Evolutionary conservation across 2,113 vertebrate species (phyloP), one percentile per base, ranked within the genome.

Genomic region (Chamaea fasciata): DNA sequence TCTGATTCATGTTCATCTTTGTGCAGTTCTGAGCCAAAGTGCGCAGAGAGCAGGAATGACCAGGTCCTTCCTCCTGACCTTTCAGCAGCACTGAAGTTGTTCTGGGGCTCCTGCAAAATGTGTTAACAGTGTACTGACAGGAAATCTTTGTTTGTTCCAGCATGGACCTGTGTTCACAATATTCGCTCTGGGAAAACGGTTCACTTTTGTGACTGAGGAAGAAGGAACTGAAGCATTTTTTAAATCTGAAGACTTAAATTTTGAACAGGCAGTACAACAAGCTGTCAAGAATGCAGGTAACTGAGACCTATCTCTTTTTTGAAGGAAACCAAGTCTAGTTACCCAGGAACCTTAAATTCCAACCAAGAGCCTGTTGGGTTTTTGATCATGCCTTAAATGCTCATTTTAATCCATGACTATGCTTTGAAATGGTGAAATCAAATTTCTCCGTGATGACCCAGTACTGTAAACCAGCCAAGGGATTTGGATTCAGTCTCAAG

Each of bases 161-260:
- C 96, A 98, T 23, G 98, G 98, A 35, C 98, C 98, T 31, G 62
- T 99, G 37, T 99, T 98, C 97, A 99, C 98, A 20, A 50, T 99
- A 69, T 87, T 97, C 2, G 97, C 97, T 41, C 59, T 98, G 86
- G 98, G 98, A 30, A 98, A 98, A 47, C 96, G 98, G 9, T 97
- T 98, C 75, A 99, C 98, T 37, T 99, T 99, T 96, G 96, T 98
- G 83, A 98, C 97, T 24, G 97, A 98, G 59, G 97, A 98, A 77
- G 98, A 98, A 83, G 98, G 98, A 78, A 77, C 98, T 28, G 88
- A 97, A 70, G 89, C 94, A 23, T 98, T 99, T 96, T 98, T 98
- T 81, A 98, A 96, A 33, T 98, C 98, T 12, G 98, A 98, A 96
- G 94, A 98, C 83, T 67, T 98, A 84, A 96, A 98, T 91, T 99